phyloP scores from a whole-genome alignment of 2,797 vertebrate species.

The Percopsis omiscomaycus region DNA sequence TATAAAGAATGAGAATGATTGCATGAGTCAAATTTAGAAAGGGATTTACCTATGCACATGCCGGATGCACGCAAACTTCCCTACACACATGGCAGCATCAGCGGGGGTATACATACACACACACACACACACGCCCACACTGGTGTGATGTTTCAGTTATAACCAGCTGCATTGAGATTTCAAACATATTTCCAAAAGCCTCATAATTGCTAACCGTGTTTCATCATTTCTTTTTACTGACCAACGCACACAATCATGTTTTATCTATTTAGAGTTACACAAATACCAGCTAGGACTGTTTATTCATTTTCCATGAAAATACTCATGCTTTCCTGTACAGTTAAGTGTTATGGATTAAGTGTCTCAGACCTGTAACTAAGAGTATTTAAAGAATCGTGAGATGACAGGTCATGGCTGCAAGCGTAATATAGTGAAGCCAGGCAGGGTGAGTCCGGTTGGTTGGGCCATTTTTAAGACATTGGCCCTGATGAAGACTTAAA shows the following conservation, averaged over 20 bases:
- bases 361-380: conserved; percentile 43
- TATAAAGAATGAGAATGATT: conserved; percentile 61
- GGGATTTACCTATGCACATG: conserved; percentile 42
- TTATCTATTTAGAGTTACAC: conserved; percentile 56
- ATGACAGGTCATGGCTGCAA: conserved; percentile 33
- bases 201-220: conserved; percentile 68
- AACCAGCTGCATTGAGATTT: conserved; percentile 65
- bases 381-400: conserved; percentile 51
- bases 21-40: conserved; percentile 71
- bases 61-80: conserved; percentile 11
- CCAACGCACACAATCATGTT: conserved; percentile 71
- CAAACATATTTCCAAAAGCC: conserved; percentile 68
- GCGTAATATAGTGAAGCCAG: conserved; percentile 24
- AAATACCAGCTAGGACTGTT: conserved; percentile 57
- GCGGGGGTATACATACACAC: neutral
- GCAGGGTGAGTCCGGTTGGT: conserved; percentile 38
- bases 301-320: conserved; percentile 61
- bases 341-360: conserved; percentile 44
- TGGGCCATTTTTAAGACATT: conserved; percentile 29
- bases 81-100: neutral
- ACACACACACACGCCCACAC: conserved; percentile 19
- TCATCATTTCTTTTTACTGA: conserved; percentile 55
- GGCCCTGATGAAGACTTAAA: conserved; percentile 19
- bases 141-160: conserved; percentile 40
- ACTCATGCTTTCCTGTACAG: conserved; percentile 34